Conservation (phyloP, 2,113 vertebrate genomes). For the Columba janthina region DNA sequence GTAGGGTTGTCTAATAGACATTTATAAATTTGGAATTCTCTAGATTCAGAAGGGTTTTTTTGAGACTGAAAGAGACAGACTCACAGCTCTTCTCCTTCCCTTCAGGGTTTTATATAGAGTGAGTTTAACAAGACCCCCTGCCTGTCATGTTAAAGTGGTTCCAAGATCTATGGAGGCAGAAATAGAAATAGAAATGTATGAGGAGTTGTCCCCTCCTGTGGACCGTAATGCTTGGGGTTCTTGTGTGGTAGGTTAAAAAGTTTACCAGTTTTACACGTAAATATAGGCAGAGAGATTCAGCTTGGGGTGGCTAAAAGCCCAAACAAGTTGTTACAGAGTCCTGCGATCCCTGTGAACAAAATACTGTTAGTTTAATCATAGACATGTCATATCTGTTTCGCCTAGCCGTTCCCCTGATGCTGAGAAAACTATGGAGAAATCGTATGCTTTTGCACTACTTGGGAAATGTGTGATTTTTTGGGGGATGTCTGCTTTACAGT, state of each 20-base stretch:
- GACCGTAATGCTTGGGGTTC: accelerated
- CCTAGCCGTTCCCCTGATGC: neutral
- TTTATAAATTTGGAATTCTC: neutral
- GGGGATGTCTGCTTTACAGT: neutral
- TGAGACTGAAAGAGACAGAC: neutral
- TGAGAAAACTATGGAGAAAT: neutral
- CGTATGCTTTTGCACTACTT: neutral
- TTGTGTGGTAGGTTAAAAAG: neutral
- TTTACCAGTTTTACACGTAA: neutral
- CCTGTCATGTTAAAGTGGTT: neutral
- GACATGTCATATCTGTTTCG: neutral
- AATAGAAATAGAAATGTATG: neutral
- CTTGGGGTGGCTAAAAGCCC: neutral
- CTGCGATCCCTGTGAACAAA: neutral
- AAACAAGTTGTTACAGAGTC: neutral
- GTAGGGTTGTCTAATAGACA: neutral
- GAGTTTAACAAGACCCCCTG: neutral
- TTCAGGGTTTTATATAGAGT: neutral
- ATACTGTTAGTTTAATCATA: neutral
- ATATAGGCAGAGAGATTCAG: neutral
- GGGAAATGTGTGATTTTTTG: neutral
- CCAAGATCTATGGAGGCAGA: neutral
- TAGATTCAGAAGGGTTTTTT: neutral
- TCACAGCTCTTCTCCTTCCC: neutral
- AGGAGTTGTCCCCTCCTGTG: neutral